These are phyloP conservation scores for Chelonus formosanus DNA, from an alignment of 2,888 invertebrate species.

Conservation along the genomic window DNA sequence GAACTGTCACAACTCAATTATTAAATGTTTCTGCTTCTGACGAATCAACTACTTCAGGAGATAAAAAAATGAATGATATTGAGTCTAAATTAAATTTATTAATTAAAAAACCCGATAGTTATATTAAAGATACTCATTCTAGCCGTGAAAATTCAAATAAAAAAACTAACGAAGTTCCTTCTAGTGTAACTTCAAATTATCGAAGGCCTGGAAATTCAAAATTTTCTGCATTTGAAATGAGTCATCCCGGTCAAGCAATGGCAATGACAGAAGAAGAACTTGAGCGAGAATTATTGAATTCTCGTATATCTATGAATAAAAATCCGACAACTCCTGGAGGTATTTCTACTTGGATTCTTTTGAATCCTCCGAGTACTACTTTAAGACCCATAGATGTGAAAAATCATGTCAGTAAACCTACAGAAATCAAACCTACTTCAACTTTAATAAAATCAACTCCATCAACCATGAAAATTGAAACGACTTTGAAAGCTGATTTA, in stretches of 20 bases:
- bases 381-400: constrained; percentile 24
- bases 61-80: constrained; percentile 33
- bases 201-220: constrained; percentile 61
- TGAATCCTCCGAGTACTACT: constrained; percentile 69
- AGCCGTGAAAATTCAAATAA: constrained; percentile 29
- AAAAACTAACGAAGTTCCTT: constrained; percentile 38
- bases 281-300: constrained; percentile 65
- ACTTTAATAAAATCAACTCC: constrained; percentile 9
- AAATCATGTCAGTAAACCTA: constrained; percentile 4
- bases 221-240: constrained; percentile 57
- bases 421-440: constrained; percentile 19
- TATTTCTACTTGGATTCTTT: constrained; percentile 79
- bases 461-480: constrained; percentile 29
- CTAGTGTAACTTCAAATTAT: constrained; percentile 46
- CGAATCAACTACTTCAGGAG: constrained; percentile 26
- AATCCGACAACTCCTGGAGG: constrained; percentile 73
- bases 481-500: constrained; percentile 30
- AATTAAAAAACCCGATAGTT: constrained; percentile 38
- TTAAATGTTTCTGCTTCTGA: constrained; percentile 53
- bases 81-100: constrained; percentile 35
- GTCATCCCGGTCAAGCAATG: constrained; percentile 74
- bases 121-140: constrained; percentile 31
- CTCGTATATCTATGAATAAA: constrained; percentile 51
- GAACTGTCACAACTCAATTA: constrained; percentile 61
- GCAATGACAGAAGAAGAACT: constrained; percentile 73